Evolutionary conservation across 2,113 vertebrate species (phyloP).

Genomic region (Columba livia): DNA sequence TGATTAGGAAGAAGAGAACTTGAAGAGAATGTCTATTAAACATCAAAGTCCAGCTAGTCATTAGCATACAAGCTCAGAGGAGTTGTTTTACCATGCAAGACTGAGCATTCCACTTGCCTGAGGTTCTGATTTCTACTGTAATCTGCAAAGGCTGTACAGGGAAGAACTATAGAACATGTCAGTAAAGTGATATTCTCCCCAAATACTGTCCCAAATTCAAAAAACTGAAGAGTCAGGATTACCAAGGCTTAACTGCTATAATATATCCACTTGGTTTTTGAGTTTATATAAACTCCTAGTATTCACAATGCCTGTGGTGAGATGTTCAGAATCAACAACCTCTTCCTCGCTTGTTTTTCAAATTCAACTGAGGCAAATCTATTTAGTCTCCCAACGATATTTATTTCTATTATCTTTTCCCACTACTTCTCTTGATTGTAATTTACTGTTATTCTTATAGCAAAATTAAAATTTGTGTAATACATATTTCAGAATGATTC

Average conservation of each 20-base stretch:
- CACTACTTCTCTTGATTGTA: not conserved
- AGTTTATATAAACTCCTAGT: not conserved
- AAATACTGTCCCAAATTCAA: not conserved
- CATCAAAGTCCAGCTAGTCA: not conserved
- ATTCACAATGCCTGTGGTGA: not conserved
- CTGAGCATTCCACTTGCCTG: not conserved
- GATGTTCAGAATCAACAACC: not conserved
- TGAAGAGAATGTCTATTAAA: not conserved
- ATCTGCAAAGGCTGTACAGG: not conserved
- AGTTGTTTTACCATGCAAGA: not conserved
- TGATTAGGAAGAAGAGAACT: not conserved
- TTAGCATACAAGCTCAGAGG: not conserved
- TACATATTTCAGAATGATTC: not conserved
- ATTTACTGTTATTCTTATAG: not conserved
- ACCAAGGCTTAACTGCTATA: not conserved
- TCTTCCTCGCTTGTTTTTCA: not conserved
- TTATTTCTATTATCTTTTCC: not conserved
- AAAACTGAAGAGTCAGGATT: not conserved
- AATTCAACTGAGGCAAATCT: not conserved
- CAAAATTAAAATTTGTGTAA: not conserved
- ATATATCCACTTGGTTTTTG: not conserved
- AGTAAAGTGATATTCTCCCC: not conserved
- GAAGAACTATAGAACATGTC: not conserved
- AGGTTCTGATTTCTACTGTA: not conserved
- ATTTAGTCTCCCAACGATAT: not conserved